These are phyloP conservation scores for Colostygia pectinataria DNA, from an alignment of 2,888 invertebrate species.

Conservation along the genomic window DNA sequence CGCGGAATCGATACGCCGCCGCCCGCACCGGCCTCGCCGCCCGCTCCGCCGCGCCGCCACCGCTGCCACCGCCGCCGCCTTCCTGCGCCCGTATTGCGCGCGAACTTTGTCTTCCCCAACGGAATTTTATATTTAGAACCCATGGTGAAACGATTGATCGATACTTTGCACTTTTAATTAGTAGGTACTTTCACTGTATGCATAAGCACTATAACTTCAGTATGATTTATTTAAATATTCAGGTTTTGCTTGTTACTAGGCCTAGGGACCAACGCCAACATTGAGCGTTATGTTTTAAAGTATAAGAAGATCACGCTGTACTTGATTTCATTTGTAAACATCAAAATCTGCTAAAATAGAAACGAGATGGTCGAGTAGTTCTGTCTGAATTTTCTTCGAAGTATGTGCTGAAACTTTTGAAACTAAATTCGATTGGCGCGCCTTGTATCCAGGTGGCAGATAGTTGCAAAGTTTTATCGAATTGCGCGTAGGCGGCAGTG, in stretches of 20 bases:
- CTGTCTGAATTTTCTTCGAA: neutral
- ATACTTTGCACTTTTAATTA: constrained; percentile 81
- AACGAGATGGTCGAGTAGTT: neutral
- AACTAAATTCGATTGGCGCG: constrained; percentile 31
- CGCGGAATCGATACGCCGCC: constrained; percentile 77
- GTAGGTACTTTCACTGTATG: constrained; percentile 59
- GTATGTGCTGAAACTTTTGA: constrained; percentile 24
- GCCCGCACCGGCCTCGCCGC: constrained; percentile 46
- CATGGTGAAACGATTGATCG: constrained; percentile 81
- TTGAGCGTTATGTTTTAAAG: too few relatives aligned
- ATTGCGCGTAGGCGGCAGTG: constrained; percentile 78
- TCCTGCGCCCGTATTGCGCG: constrained; percentile 79
- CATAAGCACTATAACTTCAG: too few relatives aligned
- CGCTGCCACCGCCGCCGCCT: constrained; percentile 54
- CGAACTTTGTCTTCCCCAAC: constrained; percentile 81
- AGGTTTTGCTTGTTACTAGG: too few relatives aligned
- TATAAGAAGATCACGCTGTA: too few relatives aligned
- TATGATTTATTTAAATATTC: too few relatives aligned
- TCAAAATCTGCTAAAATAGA: neutral
- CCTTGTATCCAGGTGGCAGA: constrained; percentile 46
- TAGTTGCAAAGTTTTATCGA: constrained; percentile 76
- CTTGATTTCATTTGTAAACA: too few relatives aligned
- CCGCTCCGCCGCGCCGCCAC: constrained; percentile 57
- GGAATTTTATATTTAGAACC: constrained; percentile 82
- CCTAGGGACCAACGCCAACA: too few relatives aligned